Evolutionary conservation across 2,797 vertebrate species (phyloP), one percentile per base, ranked within the genome.

Genomic region (Tadarida brasiliensis): DNA sequence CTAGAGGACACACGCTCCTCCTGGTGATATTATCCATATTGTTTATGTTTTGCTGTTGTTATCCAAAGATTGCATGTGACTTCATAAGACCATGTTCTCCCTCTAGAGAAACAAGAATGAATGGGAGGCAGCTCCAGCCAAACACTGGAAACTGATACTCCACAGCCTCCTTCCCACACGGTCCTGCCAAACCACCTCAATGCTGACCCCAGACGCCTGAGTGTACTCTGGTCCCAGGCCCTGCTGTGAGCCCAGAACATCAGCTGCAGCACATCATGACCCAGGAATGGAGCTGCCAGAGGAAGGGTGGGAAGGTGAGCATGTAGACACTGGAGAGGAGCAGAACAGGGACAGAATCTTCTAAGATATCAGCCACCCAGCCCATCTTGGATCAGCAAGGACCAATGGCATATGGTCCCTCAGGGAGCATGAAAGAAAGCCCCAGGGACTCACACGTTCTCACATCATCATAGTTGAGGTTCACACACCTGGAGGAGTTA

Each of bases 161-260:
- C 96, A 59, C 70, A 63, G 84, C 93, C 84, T 87, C 87, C 94
- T 96, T 93, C 87, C 90, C 94, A 78, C 49, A 35, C 73, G 92
- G 94, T n/a, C 74, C 70, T 70, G 97, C 97, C 97, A 97, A 97
- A 89, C 91, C 96, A 73, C 86, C 92, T 86, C 89, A 2, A 22
- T 0, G 1, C 74, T 82, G 93, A 97, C 96, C 82, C 95, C 56
- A 87, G 94, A 81, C 28, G 59, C 95, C 86, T 80, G 44, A 0
- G 14, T 73, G 92, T 95, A 49, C 96, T 96, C 88, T 51, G 59
- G 90, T 87, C 92, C 87, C 30, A 1, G 44, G 71, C 83, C 96
- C 87, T 49, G 86, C 95, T 47, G 83, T n/a, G 86, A 96, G 87
- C 76, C 0, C 87, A 88, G 93, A 97, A 96, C 95, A 90, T 94